Percentiles rank a stretch among this genome's conserved stretches.
Evolutionary conservation across 2,113 vertebrate species (phyloP).

Genomic region (Atlantisia rogersi): DNA sequence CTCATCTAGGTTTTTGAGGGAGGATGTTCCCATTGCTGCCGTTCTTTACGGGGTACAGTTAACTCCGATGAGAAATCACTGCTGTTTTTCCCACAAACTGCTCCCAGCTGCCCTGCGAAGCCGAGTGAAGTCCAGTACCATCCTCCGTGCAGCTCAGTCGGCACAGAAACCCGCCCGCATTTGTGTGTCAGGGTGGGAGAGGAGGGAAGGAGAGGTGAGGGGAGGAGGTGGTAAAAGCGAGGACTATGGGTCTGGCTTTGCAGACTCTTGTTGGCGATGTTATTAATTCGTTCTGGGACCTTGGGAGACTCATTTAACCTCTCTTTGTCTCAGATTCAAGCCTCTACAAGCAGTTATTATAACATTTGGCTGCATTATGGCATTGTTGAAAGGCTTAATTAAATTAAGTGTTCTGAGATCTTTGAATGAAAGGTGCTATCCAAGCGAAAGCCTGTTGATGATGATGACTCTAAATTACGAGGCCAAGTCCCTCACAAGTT

Average conservation of each 20-base stretch:
- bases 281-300: slow-evolving; percentile 63
- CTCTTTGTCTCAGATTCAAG: slow-evolving; percentile 68
- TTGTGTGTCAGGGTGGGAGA: background rate
- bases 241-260: background rate
- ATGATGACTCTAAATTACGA: slow-evolving; percentile 35
- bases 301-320: slow-evolving; percentile 65
- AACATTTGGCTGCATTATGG: slow-evolving; percentile 60
- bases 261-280: slow-evolving; percentile 12
- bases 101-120: background rate
- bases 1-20: background rate
- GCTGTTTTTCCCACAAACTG: background rate
- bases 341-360: slow-evolving; percentile 64
- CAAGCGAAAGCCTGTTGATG: slow-evolving; percentile 53
- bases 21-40: background rate
- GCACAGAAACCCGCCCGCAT: background rate
- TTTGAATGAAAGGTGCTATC: slow-evolving; percentile 69
- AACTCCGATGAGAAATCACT: background rate
- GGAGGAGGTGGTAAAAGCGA: too few species aligned
- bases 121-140: background rate
- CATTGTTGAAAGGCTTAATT: slow-evolving; percentile 71
- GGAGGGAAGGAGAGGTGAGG: background rate
- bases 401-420: slow-evolving; percentile 61
- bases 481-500: slow-evolving; percentile 48
- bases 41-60: background rate
- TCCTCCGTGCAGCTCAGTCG: background rate